Conservation (phyloP, 2,113 vertebrate species). For the Tachysurus fulvidraco region DNA sequence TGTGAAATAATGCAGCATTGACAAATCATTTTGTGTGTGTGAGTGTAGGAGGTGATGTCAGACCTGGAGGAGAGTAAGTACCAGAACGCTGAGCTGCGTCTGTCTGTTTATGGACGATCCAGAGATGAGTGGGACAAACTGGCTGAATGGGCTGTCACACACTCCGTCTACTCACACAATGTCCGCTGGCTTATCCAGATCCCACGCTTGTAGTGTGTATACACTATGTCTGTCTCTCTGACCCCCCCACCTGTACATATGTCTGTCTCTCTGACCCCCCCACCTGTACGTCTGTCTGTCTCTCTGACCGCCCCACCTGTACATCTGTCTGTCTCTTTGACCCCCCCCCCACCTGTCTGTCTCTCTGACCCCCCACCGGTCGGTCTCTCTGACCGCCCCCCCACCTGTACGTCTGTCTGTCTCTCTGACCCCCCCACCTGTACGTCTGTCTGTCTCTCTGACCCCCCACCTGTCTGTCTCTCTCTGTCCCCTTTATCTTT, state of each 20-base stretch:
- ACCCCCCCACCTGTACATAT: too few species aligned
- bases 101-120: slow-evolving; percentile 92
- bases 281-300: slow-evolving; percentile 3
- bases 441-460: background rate
- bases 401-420: too few species aligned
- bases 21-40: background rate
- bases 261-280: background rate
- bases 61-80: slow-evolving; percentile 98
- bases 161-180: slow-evolving; percentile 90
- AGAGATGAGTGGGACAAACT: slow-evolving; percentile 92
- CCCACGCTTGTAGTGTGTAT: slow-evolving; percentile 92
- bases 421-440: background rate
- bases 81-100: slow-evolving; percentile 91
- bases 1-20: background rate
- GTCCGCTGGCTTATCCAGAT: slow-evolving; percentile 96
- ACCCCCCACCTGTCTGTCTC: background rate
- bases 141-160: slow-evolving; percentile 86
- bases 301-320: too few species aligned
- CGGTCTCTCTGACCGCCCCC: background rate
- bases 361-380: background rate
- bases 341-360: background rate
- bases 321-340: background rate
- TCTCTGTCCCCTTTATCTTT: background rate
- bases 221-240: background rate
- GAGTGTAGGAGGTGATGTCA: slow-evolving; percentile 87